Base-by-base conservation (phyloP, 2,888 invertebrate species). In the Athrips mouffetella region DNA sequence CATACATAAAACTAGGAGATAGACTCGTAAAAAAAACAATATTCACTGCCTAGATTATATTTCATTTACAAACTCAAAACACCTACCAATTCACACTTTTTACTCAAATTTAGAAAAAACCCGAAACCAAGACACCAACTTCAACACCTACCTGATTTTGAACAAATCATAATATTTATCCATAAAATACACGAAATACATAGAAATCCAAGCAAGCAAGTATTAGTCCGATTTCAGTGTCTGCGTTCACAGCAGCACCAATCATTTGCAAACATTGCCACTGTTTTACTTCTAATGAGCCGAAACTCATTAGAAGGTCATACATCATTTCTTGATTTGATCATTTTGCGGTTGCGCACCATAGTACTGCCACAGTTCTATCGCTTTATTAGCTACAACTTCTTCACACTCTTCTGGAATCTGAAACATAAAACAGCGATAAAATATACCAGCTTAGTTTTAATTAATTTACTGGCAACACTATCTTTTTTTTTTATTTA, bases 351-450 rank as follows among this genome's bases (percentile, higher is more conserved):
- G 85, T 49, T 83, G 86, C 1, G 85, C 92, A 49, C 95, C 95
- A 73, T 94, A 92, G 69, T 93, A 93, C 70, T 95, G 95, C 94
- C 96, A 96, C 59, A 94, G 88, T 64, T 96, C 96, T 4, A 96
- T 94, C 1, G 95, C 94, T 80, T 96, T 95, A 68, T 94, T 95
- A 0, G 94, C 95, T 52, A 96, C 93, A 2, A 94, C 91, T 71
- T 96, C 96, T 56, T 94, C 92, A 60, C 91, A 92, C 77, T 96
- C 95, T 70, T 94, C 93, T 2, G 93, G 91, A 58, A 95, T 91
- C 94, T 95, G 71, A 8, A 67, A 65, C 52, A 54, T 39, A 62
- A 53, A 52, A 30, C 2, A 16, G 16, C 16, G 11, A 25, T 15
- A 4, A 27, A 41, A 25, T 21, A 11, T 41, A 15, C 25, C 8